phyloP scores from a whole-genome alignment of 2,888 invertebrate genomes.

The Callyntrura guangdongensis region DNA sequence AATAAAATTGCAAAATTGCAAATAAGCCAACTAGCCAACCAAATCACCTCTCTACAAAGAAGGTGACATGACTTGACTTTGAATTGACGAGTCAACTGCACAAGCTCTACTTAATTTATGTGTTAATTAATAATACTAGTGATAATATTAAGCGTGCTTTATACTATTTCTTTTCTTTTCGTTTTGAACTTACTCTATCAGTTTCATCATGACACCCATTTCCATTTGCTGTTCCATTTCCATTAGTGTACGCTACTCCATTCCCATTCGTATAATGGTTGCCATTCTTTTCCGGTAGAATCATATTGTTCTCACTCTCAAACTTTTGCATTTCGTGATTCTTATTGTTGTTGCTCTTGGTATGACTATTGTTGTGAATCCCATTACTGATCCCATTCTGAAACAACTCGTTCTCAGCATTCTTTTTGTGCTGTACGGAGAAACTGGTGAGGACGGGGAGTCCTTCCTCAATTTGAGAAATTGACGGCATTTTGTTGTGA shows the following conservation, averaged over 20 bases:
- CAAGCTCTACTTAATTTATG: no score
- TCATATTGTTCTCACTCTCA: slow-evolving; percentile 78
- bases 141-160: no score
- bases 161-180: no score
- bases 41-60: neutral
- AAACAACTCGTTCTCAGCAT: slow-evolving; percentile 82
- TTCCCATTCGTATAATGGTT: slow-evolving; percentile 80
- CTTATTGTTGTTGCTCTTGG: slow-evolving; percentile 79
- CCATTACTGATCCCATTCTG: slow-evolving; percentile 83
- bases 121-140: no score
- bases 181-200: slow-evolving; percentile 74
- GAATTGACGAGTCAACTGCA: no score
- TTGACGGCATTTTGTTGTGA: slow-evolving; percentile 83
- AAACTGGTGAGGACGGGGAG: slow-evolving; percentile 83
- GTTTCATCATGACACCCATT: slow-evolving; percentile 78
- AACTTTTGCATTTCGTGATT: slow-evolving; percentile 79
- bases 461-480: slow-evolving; percentile 83
- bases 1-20: neutral
- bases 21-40: neutral
- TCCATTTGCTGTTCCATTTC: slow-evolving; percentile 78
- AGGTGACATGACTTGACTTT: neutral
- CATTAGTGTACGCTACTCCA: slow-evolving; percentile 78
- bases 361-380: slow-evolving; percentile 51
- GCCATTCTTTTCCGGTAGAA: slow-evolving; percentile 80
- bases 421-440: slow-evolving; percentile 80